These are phyloP conservation scores for Gortyna flavago DNA, from an alignment of 2,888 invertebrate genomes.

Conservation along the genomic window DNA sequence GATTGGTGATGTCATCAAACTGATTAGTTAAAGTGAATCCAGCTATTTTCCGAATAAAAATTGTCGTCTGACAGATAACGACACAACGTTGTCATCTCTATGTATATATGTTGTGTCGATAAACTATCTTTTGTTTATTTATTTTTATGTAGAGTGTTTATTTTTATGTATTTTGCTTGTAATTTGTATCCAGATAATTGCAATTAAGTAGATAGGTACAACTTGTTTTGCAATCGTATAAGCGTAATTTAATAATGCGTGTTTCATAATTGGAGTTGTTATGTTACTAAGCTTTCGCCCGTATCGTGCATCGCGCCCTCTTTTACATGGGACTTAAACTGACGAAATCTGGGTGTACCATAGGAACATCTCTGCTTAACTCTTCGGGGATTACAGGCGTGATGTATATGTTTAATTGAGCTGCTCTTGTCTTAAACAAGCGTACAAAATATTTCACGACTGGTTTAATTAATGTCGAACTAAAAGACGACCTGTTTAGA, in stretches of 20 bases:
- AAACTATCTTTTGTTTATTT: slow-evolving; percentile 35
- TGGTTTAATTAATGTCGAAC: too few species aligned
- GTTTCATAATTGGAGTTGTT: too few species aligned
- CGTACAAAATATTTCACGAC: too few species aligned
- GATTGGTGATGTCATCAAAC: slow-evolving; percentile 23
- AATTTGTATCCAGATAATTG: slow-evolving; percentile 1
- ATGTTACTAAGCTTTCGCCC: not conserved
- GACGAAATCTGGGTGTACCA: too few species aligned
- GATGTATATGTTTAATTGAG: too few species aligned
- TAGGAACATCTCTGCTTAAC: too few species aligned
- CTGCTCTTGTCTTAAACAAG: too few species aligned
- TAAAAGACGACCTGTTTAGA: too few species aligned
- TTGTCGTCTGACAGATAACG: slow-evolving; percentile 21
- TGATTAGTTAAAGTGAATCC: slow-evolving; percentile 28
- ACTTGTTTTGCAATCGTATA: not conserved
- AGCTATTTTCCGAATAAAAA: slow-evolving; percentile 38
- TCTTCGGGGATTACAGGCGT: too few species aligned
- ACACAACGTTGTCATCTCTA: slow-evolving; percentile 1
- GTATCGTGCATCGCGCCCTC: too few species aligned
- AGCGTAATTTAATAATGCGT: not conserved
- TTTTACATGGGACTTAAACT: too few species aligned
- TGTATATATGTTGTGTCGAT: slow-evolving; percentile 21
- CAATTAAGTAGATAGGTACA: not conserved
- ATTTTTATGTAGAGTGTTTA: not conserved
- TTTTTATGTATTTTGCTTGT: not conserved